phyloP scores from a whole-genome alignment of 1,140 invertebrate genomes.

The Drosophila sp. region DNA sequence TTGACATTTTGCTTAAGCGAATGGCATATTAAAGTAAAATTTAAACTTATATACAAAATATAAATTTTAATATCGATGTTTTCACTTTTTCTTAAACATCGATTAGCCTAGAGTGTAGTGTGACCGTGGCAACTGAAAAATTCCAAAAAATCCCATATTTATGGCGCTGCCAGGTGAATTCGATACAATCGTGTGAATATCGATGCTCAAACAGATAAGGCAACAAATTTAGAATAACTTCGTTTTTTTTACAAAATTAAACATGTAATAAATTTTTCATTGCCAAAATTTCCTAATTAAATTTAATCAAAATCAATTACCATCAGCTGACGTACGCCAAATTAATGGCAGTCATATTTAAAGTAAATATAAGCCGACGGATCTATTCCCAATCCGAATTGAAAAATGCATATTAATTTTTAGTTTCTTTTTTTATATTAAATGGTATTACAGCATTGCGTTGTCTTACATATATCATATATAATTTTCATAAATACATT shows the following conservation, averaged over 20 bases:
- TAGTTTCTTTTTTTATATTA: slow-evolving; percentile 61
- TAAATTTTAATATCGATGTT: too few species aligned
- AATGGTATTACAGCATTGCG: slow-evolving; percentile 79
- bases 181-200: not conserved
- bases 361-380: too few species aligned
- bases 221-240: not conserved
- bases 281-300: too few species aligned
- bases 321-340: not conserved
- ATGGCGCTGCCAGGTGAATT: slow-evolving; percentile 11
- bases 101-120: too few species aligned
- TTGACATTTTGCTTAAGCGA: too few species aligned
- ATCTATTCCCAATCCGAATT: not conserved
- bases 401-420: slow-evolving; percentile 33
- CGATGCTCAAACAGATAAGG: not conserved
- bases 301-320: not conserved
- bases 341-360: not conserved
- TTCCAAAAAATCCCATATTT: not conserved
- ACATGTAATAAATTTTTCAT: not conserved
- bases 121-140: slow-evolving; percentile 5
- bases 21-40: too few species aligned
- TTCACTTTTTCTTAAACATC: too few species aligned
- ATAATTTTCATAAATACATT: slow-evolving; percentile 79
- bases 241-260: not conserved
- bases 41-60: too few species aligned
- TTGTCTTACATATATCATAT: slow-evolving; percentile 76